phyloP scores from a whole-genome alignment of 2,113 vertebrate species.

The Quiscalus mexicanus region DNA sequence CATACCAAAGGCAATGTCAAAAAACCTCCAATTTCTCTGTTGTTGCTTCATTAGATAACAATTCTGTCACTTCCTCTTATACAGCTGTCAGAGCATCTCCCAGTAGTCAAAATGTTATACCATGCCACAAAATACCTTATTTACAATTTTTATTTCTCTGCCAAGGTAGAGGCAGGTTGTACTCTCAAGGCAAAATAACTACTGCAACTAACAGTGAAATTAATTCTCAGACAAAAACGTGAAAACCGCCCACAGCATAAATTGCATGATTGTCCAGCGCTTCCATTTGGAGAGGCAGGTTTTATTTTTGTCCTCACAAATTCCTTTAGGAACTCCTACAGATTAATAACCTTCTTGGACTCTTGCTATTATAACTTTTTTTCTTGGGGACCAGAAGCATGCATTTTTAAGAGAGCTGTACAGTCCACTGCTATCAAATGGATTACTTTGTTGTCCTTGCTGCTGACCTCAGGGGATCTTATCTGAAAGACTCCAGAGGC shows the following conservation, averaged over 20 bases:
- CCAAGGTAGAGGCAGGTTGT: neutral
- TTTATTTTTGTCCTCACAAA: neutral
- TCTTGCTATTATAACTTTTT: neutral
- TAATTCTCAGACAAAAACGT: neutral
- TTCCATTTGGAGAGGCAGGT: neutral
- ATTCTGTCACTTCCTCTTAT: neutral
- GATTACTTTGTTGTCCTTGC: neutral
- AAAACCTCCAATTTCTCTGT: neutral
- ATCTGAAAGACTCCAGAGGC: neutral
- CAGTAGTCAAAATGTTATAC: neutral
- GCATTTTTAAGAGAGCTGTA: neutral
- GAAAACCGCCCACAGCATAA: neutral
- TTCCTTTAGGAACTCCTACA: slow-evolving; percentile 10
- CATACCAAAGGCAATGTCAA: neutral
- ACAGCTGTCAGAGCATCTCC: neutral
- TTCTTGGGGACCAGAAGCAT: neutral
- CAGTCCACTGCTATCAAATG: neutral
- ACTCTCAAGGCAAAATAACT: neutral
- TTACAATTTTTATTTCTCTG: neutral
- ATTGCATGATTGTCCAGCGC: neutral
- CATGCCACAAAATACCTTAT: neutral
- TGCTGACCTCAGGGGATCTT: neutral
- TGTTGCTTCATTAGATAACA: neutral
- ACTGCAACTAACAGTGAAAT: neutral
- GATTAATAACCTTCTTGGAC: neutral